A percentile compares a stretch with the other conserved stretches of the same genome.
Conservation (phyloP, 2,888 invertebrate species). For the Proisotoma minuta region DNA sequence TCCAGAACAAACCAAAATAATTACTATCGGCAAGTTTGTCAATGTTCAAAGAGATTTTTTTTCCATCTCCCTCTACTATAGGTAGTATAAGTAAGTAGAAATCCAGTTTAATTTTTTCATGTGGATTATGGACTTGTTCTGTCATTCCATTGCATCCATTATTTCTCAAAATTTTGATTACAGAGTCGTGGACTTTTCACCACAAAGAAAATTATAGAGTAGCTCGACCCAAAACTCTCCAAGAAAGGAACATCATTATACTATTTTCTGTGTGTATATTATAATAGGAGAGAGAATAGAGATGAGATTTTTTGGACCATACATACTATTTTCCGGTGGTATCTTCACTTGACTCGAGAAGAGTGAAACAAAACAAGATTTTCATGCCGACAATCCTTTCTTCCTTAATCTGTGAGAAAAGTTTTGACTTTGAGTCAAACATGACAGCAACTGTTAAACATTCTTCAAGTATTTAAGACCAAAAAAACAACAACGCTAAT, state of each 20-base stretch:
- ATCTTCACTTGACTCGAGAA: too few relatives aligned
- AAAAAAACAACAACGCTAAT: too few relatives aligned
- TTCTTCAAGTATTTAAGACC: too few relatives aligned
- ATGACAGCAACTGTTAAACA: too few relatives aligned
- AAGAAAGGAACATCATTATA: slow-evolving; percentile 7
- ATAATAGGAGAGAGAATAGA: neutral
- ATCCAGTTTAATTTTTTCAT: too few relatives aligned
- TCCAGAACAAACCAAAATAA: slow-evolving; percentile 13
- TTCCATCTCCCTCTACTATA: neutral
- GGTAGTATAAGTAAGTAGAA: neutral
- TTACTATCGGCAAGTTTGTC: slow-evolving; percentile 17
- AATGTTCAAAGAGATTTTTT: slow-evolving; percentile 8
- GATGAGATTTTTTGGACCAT: neutral
- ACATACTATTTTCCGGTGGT: too few relatives aligned
- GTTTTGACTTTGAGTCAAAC: too few relatives aligned
- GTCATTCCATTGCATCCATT: slow-evolving; percentile 1
- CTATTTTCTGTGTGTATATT: neutral
- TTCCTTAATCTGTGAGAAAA: too few relatives aligned
- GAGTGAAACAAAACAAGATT: too few relatives aligned
- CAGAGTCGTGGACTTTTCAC: slow-evolving; percentile 9
- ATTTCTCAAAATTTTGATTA: slow-evolving; percentile 17
- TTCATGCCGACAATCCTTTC: too few relatives aligned
- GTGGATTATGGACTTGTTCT: neutral
- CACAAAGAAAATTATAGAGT: slow-evolving; percentile 14
- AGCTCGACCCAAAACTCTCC: neutral